phyloP scores from a whole-genome alignment of 2,888 invertebrate genomes.

The Agrochola lychnidis region DNA sequence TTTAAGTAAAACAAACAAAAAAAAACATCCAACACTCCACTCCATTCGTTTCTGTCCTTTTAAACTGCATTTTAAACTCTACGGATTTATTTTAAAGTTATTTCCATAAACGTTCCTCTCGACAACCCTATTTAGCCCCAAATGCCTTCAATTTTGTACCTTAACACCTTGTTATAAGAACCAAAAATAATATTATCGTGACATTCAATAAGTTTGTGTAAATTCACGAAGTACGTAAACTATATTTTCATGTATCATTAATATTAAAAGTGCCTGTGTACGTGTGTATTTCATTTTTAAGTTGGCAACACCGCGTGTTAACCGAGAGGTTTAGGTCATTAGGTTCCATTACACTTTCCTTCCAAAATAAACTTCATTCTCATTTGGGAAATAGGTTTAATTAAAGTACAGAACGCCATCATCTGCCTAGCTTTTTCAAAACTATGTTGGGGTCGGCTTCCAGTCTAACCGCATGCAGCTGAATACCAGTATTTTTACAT shows the following conservation, averaged over 20 bases:
- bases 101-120: conserved; percentile 80
- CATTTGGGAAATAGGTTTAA: background rate
- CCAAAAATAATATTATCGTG: conserved; percentile 20
- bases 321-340: conserved; percentile 41
- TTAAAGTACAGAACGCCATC: background rate
- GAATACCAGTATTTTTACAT: no score
- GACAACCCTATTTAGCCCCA: conserved; percentile 45
- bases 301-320: conserved; percentile 44
- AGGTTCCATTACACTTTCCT: conserved; percentile 17
- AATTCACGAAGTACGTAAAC: conserved; percentile 59
- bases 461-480: no score
- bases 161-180: conserved; percentile 56
- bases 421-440: no score
- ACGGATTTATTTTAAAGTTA: conserved; percentile 85
- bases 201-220: conserved; percentile 44
- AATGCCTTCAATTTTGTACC: conserved; percentile 65
- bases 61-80: conserved; percentile 83
- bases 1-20: conserved; percentile 25
- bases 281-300: conserved; percentile 60
- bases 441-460: no score
- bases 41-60: conserved; percentile 66
- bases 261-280: conserved; percentile 56
- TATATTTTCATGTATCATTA: conserved; percentile 65
- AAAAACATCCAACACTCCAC: conserved; percentile 64
- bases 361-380: background rate